Conservation (phyloP, 2,888 invertebrate species). For the Thelaira solivaga region DNA sequence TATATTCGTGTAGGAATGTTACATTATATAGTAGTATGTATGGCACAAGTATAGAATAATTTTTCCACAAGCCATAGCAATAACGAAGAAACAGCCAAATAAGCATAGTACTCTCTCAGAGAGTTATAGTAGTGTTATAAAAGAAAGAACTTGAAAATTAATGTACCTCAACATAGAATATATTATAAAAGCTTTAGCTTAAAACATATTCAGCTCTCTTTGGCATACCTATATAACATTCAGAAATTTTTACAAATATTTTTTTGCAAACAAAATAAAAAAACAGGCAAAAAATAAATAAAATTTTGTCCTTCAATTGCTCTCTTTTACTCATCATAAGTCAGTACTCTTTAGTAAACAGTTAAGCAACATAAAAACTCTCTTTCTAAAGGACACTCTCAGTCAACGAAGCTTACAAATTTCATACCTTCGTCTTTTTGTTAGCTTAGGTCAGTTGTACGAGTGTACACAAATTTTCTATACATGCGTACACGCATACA, state of each 20-base stretch:
- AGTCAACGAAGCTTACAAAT: not conserved
- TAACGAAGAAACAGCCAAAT: conserved; percentile 20
- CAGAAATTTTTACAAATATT: not conserved
- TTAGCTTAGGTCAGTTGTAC: conserved; percentile 46
- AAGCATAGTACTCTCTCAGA: conserved; percentile 24
- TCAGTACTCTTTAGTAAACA: not conserved
- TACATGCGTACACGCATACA: not conserved
- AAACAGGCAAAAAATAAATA: no score
- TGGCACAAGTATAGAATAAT: conserved; percentile 26
- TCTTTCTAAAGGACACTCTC: not conserved
- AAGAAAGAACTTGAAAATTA: not conserved
- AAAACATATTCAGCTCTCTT: conserved; percentile 35
- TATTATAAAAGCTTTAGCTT: not conserved
- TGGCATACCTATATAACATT: not conserved
- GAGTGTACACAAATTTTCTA: not conserved
- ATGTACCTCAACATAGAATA: not conserved
- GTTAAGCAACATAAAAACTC: not conserved
- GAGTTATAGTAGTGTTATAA: not conserved
- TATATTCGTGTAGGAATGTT: not conserved
- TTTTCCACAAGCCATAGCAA: conserved; percentile 26
- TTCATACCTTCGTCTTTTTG: not conserved
- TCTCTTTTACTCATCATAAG: not conserved
- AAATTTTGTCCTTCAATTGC: not conserved
- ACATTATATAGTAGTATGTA: no score
- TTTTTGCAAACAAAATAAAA: no score